These are phyloP conservation scores for Philereme transversata DNA, from an alignment of 2,888 invertebrate genomes.

Conservation along the genomic window DNA sequence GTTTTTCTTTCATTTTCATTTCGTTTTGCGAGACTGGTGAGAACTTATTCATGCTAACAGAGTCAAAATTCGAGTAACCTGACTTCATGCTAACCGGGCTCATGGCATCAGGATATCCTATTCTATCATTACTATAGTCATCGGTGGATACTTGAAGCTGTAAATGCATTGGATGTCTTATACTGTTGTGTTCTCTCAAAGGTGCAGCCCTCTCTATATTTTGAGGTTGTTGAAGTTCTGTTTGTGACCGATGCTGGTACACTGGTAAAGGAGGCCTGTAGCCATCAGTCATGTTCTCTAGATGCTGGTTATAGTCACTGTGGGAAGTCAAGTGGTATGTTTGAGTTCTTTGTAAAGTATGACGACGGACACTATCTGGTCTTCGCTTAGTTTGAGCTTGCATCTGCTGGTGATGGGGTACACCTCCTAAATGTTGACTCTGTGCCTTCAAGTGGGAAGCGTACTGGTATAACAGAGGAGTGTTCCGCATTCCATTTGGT, in stretches of 20 bases:
- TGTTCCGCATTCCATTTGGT: conserved; percentile 65
- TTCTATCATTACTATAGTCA: conserved; percentile 64
- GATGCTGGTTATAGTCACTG: conserved; percentile 77
- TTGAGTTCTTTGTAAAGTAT: conserved; percentile 77
- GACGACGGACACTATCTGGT: conserved; percentile 67
- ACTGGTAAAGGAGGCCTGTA: conserved; percentile 61
- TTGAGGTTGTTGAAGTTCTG: conserved; percentile 71
- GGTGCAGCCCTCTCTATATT: conserved; percentile 64
- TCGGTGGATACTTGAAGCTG: conserved; percentile 76
- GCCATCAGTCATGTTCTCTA: conserved; percentile 68
- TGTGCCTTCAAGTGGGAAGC: conserved; percentile 79
- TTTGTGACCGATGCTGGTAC: conserved; percentile 74
- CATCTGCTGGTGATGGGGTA: conserved; percentile 69
- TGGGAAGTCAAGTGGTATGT: conserved; percentile 80
- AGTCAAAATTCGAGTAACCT: conserved; percentile 73
- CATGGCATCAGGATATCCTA: conserved; percentile 64
- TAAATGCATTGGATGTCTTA: conserved; percentile 69
- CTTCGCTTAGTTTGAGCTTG: conserved; percentile 65
- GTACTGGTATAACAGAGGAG: conserved; percentile 77
- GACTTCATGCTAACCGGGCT: conserved; percentile 76
- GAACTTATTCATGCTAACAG: conserved; percentile 71
- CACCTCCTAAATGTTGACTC: conserved; percentile 70
- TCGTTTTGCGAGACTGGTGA: conserved; percentile 73
- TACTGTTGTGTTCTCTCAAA: conserved; percentile 67
- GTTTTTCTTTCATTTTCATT: conserved; percentile 82